Evolutionary conservation across 2,888 invertebrate species (phyloP), one percentile per base, ranked within the genome.

Genomic region (Pharmacophagus antenor): DNA sequence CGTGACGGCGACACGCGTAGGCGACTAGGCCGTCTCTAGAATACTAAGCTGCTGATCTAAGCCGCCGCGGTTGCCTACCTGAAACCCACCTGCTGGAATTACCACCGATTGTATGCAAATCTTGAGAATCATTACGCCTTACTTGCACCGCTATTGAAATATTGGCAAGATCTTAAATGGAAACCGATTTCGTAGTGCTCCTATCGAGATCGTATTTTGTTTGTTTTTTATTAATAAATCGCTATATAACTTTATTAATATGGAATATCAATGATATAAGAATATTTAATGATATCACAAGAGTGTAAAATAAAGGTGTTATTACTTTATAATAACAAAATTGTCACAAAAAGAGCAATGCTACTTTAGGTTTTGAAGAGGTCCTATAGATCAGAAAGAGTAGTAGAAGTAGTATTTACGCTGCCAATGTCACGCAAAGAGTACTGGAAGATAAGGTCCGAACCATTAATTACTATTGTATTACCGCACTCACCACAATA

Each of bases 31-130:
- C 74, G 73, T 72, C 72, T 68, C 66, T 71, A 73, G 88, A 80
- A 88, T 88, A 85, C 79, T 80, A 86, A 88, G 70, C 23, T 64
- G 67, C 66, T 71, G 75, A 82, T 84, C 80, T 76, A 71, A 82
- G 73, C 70, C 64, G 70, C 85, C 83, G 85, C 87, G 80, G 10
- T 17, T 51, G 31, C 41, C 51, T 88, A 87, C 88, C 86, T 86
- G 49, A 56, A 84, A 87, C 79, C 77, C 79, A 79, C 72, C 74
- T 75, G 78, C 68, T 82, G 83, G 86, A 79, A 82, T 87, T 83
- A 84, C 84, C 79, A 79, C 63, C 82, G 80, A 87, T 88, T 88
- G 88, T 88, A 88, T 88, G 87, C 82, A 80, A 88, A 88, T 66
- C 70, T 80, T 75, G 65, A 58, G 61, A 71, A 67, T 70, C 70